phyloP scores from a whole-genome alignment of 1,140 invertebrate genomes.

The Popillia japonica region DNA sequence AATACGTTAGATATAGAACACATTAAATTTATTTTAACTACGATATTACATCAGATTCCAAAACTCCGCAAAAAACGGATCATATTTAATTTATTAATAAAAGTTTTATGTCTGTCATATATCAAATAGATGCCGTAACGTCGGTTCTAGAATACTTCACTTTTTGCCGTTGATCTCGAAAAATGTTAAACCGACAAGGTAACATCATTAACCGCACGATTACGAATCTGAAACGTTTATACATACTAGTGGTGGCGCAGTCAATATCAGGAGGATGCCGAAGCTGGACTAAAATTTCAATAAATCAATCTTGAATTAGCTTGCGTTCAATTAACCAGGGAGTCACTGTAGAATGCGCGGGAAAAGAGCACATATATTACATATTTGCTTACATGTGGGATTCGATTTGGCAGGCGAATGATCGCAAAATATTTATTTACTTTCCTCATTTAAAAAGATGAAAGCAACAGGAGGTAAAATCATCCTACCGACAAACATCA shows the following conservation, averaged over 20 bases:
- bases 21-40: background rate
- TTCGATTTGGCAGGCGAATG: background rate
- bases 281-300: background rate
- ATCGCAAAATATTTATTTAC: constrained; percentile 16
- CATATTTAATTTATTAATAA: background rate
- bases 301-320: constrained; percentile 11
- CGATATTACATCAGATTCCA: background rate
- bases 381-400: background rate
- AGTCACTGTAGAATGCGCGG: background rate
- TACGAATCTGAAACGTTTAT: background rate
- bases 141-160: background rate
- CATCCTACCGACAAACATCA: background rate
- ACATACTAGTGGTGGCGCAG: background rate
- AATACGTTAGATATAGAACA: background rate
- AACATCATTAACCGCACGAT: background rate
- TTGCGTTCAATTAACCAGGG: background rate
- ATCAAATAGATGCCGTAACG: background rate
- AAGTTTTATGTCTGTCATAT: background rate
- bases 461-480: background rate
- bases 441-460: background rate
- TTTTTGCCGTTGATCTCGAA: background rate
- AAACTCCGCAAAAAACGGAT: background rate
- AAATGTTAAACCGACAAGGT: background rate
- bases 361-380: background rate
- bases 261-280: background rate